phyloP scores from a whole-genome alignment of 2,797 vertebrate species.

The Basileuterus tristriatus region DNA sequence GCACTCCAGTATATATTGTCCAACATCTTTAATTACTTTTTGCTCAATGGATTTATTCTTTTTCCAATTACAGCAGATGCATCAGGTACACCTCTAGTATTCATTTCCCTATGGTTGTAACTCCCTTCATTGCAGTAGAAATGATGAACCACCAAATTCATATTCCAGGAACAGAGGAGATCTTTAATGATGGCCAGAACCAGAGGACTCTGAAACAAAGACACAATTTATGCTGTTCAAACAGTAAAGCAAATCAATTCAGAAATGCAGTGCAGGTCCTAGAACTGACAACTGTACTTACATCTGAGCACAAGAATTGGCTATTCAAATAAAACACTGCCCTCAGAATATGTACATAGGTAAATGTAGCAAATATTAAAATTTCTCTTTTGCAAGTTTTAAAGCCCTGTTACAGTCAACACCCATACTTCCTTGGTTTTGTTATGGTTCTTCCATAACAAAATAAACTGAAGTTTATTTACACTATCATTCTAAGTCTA shows the following conservation, averaged over 20 bases:
- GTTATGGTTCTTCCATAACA: not conserved
- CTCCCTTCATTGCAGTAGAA: constrained; percentile 14
- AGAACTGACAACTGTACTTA: not conserved
- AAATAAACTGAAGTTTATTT: not conserved
- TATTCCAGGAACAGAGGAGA: not conserved
- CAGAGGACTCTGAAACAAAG: constrained; percentile 63
- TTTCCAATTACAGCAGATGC: not conserved
- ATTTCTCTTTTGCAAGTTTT: not conserved
- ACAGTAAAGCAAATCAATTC: not conserved
- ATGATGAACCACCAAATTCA: not conserved
- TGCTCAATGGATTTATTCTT: constrained; percentile 56
- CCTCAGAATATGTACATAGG: not conserved
- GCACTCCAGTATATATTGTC: not conserved
- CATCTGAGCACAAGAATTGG: not conserved
- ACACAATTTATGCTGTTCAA: not conserved
- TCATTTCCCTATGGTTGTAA: not conserved
- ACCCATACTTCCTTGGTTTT: not conserved
- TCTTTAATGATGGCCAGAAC: constrained; percentile 68
- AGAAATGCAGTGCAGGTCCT: not conserved
- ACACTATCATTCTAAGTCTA: not conserved
- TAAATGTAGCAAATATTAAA: not conserved
- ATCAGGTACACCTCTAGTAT: not conserved
- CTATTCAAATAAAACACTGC: not conserved
- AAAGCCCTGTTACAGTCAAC: not conserved
- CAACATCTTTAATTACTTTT: constrained; percentile 38